Evolutionary conservation across 2,797 vertebrate species (phyloP).

Genomic region (Tiaroga cobitis): DNA sequence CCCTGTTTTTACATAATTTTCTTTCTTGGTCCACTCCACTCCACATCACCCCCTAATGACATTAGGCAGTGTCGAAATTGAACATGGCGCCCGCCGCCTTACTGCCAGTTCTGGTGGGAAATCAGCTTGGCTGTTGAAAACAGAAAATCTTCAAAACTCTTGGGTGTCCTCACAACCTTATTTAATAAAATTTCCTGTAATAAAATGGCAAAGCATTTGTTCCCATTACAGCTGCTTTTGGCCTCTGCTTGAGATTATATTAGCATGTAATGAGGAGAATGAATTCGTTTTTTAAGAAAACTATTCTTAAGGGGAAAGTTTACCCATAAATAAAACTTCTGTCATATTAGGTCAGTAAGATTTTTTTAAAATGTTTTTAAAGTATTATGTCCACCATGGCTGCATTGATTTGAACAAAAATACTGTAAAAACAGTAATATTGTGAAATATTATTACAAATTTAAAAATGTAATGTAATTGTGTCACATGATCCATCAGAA

Average conservation of each 20-base stretch:
- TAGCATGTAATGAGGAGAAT: slow-evolving; percentile 47
- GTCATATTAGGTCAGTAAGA: neutral
- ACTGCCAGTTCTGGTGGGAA: slow-evolving; percentile 72
- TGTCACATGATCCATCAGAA: neutral
- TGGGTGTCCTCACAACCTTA: slow-evolving; percentile 28
- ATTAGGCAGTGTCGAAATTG: slow-evolving; percentile 60
- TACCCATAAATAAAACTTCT: neutral
- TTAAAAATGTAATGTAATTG: neutral
- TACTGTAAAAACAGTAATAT: neutral
- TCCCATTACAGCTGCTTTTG: slow-evolving; percentile 33
- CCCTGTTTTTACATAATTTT: slow-evolving; percentile 67
- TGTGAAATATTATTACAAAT: neutral
- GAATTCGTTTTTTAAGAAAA: slow-evolving; percentile 11
- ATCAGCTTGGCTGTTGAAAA: slow-evolving; percentile 50
- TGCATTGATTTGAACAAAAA: neutral
- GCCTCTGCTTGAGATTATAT: slow-evolving; percentile 41
- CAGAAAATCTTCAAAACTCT: slow-evolving; percentile 46
- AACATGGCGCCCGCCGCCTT: slow-evolving; percentile 65
- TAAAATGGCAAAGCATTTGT: slow-evolving; percentile 39
- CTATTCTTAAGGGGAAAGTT: slow-evolving; percentile 8
- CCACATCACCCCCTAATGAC: slow-evolving; percentile 46
- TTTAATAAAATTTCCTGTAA: slow-evolving; percentile 30
- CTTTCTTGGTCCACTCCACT: slow-evolving; percentile 60
- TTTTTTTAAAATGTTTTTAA: neutral
- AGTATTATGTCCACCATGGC: neutral